Conservation (phyloP, 2,113 vertebrate genomes). For the Anhinga rufa region DNA sequence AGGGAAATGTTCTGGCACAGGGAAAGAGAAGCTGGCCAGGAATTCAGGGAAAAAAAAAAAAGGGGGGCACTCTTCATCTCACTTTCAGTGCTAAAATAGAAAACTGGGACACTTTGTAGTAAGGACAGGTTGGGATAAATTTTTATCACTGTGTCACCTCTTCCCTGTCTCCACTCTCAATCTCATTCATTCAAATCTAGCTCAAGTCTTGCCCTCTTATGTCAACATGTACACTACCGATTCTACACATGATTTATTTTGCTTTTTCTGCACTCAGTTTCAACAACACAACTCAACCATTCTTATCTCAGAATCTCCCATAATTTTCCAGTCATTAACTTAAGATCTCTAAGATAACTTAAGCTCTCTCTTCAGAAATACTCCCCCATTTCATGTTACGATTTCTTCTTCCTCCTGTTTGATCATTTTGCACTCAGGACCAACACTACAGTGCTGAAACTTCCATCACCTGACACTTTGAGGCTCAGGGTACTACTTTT, state of each 20-base stretch:
- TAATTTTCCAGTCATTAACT: background rate
- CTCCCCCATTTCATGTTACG: background rate
- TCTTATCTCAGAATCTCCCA: background rate
- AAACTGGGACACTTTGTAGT: conserved; percentile 31
- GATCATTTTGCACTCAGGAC: background rate
- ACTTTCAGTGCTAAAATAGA: background rate
- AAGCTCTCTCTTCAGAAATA: background rate
- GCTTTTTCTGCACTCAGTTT: background rate
- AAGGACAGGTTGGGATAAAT: conserved; percentile 27
- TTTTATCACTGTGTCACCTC: background rate
- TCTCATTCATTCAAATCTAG: conserved; percentile 14
- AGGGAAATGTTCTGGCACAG: conserved; percentile 24
- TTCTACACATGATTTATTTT: background rate
- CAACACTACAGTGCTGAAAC: background rate
- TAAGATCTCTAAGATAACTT: background rate
- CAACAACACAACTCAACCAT: background rate
- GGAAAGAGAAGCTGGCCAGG: conserved; percentile 1
- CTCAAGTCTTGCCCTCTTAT: background rate
- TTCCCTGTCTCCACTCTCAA: background rate
- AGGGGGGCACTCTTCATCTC: background rate
- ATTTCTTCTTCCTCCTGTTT: background rate
- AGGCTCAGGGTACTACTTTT: background rate
- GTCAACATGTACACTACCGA: background rate
- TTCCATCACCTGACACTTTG: background rate
- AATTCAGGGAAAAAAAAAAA: background rate